Conservation (phyloP, 2,113 vertebrate genomes). For the Lophura nycthemera region DNA sequence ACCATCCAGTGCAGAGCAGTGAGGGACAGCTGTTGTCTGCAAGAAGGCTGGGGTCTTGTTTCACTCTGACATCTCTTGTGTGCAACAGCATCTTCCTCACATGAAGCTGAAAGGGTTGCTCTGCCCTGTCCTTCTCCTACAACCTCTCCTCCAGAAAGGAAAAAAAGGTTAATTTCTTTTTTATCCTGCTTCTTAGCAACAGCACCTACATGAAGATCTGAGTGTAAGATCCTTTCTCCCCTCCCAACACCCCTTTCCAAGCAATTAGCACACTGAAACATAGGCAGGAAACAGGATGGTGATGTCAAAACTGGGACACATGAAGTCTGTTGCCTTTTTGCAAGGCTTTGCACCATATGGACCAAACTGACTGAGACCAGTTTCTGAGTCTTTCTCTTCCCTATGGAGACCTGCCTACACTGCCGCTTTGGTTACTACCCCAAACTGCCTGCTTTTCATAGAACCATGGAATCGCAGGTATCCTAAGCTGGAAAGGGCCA, state of each 20-base stretch:
- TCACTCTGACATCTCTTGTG: neutral
- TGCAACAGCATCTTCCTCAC: neutral
- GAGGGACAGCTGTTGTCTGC: neutral
- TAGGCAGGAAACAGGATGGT: conserved; percentile 24
- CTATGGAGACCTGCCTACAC: conserved; percentile 16
- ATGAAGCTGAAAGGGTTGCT: neutral
- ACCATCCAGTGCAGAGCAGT: neutral
- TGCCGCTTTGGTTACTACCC: conserved; percentile 18
- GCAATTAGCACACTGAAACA: conserved; percentile 55
- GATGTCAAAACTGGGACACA: conserved; percentile 41
- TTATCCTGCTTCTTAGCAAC: conserved; percentile 48
- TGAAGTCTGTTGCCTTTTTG: conserved; percentile 9
- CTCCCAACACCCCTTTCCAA: conserved; percentile 13
- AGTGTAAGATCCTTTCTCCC: conserved; percentile 49
- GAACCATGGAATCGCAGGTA: no score
- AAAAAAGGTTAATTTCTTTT: neutral
- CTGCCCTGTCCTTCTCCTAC: neutral
- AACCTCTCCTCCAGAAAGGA: neutral
- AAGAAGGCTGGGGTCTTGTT: neutral
- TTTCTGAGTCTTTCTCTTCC: neutral
- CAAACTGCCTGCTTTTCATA: neutral
- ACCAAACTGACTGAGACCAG: conserved; percentile 11
- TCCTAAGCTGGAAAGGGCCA: no score
- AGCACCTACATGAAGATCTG: conserved; percentile 55
- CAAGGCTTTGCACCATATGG: conserved; percentile 16